A percentile compares a stretch with the other conserved stretches of the same genome.
Evolutionary conservation across 2,888 invertebrate genomes (phyloP).

Genomic region (Eupithecia tripunctaria): DNA sequence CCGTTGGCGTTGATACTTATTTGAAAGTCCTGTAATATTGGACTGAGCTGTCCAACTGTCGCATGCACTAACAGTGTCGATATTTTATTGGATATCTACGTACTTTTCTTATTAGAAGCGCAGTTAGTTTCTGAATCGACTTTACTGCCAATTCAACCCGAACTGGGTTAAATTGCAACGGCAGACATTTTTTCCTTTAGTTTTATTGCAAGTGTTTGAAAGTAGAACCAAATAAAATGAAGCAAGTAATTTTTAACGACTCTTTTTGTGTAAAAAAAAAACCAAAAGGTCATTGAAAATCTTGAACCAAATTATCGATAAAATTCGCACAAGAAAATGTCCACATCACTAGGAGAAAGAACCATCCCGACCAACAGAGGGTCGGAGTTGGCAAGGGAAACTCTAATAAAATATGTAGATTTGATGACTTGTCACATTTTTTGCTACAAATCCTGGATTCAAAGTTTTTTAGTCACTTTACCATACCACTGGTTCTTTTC

Average conservation of each 20-base stretch:
- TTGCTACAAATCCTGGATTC: conserved; percentile 82
- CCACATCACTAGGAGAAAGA: conserved; percentile 67
- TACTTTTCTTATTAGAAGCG: conserved; percentile 23
- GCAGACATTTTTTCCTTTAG: not conserved
- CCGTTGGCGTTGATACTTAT: conserved; percentile 77
- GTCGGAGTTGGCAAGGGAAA: conserved; percentile 75
- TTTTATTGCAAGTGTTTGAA: not conserved
- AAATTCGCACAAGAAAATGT: conserved; percentile 21
- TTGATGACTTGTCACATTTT: conserved; percentile 85
- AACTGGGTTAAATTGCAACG: not conserved
- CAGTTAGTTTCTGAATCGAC: conserved; percentile 6
- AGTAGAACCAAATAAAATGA: not conserved
- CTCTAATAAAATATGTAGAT: conserved; percentile 84
- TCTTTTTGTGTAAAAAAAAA: not conserved
- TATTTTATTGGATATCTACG: conserved; percentile 47
- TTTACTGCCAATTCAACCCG: not conserved
- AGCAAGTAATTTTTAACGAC: not conserved
- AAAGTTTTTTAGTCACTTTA: conserved; percentile 77
- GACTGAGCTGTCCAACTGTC: conserved; percentile 59
- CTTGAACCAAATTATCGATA: conserved; percentile 57
- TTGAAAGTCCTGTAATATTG: conserved; percentile 81
- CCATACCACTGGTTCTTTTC: conserved; percentile 57
- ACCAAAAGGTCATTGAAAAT: not conserved
- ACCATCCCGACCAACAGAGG: conserved; percentile 73
- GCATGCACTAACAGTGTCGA: conserved; percentile 57